Evolutionary conservation across 2,888 invertebrate genomes (phyloP), one percentile per base, ranked within the genome.

Genomic region (Macropis europaea): DNA sequence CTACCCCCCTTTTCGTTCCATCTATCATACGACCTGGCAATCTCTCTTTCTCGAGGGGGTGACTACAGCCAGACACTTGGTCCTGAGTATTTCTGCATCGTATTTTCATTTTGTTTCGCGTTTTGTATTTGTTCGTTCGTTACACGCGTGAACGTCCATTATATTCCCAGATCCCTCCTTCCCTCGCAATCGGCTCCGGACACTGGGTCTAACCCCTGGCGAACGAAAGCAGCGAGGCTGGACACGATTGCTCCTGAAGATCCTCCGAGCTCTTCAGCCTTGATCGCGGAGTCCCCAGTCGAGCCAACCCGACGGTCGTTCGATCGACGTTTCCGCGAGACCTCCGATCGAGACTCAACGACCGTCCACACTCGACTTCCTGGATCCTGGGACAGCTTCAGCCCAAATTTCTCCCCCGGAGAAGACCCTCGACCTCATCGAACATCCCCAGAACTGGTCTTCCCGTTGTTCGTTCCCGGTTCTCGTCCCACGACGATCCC

Each of bases 11-110:
- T 32, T n/a, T 11, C 26, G 5, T 24, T 54, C 24, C 53, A 36
- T 17, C 30, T 22, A 30, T 47, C 59, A 32, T 26, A 50, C 62
- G 19, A 43, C 43, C 54, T 53, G 22, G 62, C 77, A 77, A 69
- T 75, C 76, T 70, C 52, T 61, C 67, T 73, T 70, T 74, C 73
- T 79, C 79, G 76, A 83, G 84, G 78, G 81, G 82, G 84, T 87
- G 88, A 88, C 88, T 87, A 87, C 87, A 88, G 86, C 87, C 87
- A 88, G 86, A 89, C 87, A 87, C 88, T 88, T 89, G 88, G 88
- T 90, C 90, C 90, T 90, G 90, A 90, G 90, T 90, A 90, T 90
- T 90, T 89, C 84, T 87, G 83, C 82, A 86, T 86, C 71, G 36
- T 81, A 70, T 77, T 71, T 73, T 67, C 56, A 34, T 69, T 64